Conservation (phyloP, 2,888 invertebrate genomes). For the Myopa testacea region DNA sequence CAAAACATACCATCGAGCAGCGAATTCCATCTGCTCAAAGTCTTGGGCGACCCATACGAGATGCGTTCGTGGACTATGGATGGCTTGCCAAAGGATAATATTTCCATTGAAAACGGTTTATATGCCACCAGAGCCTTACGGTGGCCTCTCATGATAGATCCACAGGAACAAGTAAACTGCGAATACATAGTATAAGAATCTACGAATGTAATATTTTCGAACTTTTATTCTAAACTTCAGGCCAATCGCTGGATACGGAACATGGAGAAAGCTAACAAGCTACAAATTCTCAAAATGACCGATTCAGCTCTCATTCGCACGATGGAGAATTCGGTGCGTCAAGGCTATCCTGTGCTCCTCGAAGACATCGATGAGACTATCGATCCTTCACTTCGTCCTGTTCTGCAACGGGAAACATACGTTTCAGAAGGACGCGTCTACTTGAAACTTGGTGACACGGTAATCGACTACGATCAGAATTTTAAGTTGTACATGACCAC, state of each 20-base stretch:
- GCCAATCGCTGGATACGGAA: conserved; percentile 93
- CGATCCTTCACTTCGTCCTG: conserved; percentile 87
- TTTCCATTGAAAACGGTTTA: conserved; percentile 93
- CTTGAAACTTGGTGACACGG: conserved; percentile 86
- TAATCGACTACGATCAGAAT: conserved; percentile 88
- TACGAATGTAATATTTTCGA: conserved; percentile 25
- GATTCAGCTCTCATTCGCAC: conserved; percentile 81
- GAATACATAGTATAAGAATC: background rate
- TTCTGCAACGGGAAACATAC: conserved; percentile 83
- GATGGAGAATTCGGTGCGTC: conserved; percentile 81
- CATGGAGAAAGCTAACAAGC: conserved; percentile 81
- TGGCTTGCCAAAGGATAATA: conserved; percentile 87
- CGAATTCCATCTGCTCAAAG: conserved; percentile 76
- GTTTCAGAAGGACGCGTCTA: conserved; percentile 81
- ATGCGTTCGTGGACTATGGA: conserved; percentile 91
- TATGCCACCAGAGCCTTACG: conserved; percentile 84
- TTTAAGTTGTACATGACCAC: conserved; percentile 92
- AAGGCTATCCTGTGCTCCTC: conserved; percentile 87
- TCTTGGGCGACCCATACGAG: conserved; percentile 86
- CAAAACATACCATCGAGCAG: conserved; percentile 79
- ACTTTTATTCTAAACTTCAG: conserved; percentile 62
- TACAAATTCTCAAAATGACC: conserved; percentile 83
- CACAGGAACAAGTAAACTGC: conserved; percentile 84
- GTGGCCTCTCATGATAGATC: conserved; percentile 95
- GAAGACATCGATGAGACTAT: conserved; percentile 90